A percentile compares a stretch with the other conserved stretches of the same genome.
Evolutionary conservation across 2,113 vertebrate species (phyloP).

Genomic region (Callipepla squamata): DNA sequence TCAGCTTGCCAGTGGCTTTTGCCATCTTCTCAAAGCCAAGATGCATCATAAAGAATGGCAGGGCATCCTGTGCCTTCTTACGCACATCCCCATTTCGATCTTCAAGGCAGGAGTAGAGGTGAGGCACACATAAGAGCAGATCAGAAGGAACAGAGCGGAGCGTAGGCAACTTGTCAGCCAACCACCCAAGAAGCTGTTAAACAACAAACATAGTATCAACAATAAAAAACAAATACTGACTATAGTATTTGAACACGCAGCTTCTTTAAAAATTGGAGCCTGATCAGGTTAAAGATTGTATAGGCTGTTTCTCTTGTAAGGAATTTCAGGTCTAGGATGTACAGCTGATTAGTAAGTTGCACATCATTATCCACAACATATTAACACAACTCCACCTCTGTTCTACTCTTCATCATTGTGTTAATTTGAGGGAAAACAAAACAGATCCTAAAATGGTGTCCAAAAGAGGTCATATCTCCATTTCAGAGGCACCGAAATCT

Average conservation of each 20-base stretch:
- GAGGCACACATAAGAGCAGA: constrained; percentile 88
- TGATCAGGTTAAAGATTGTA: not conserved
- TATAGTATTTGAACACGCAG: not conserved
- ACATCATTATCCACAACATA: not conserved
- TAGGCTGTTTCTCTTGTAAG: not conserved
- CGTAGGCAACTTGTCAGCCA: constrained; percentile 92
- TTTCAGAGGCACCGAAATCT: not conserved
- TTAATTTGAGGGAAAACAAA: not conserved
- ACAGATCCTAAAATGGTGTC: not conserved
- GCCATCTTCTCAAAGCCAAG: constrained; percentile 95
- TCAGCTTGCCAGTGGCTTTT: constrained; percentile 92
- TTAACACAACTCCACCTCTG: not conserved
- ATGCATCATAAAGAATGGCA: constrained; percentile 98
- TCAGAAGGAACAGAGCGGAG: constrained; percentile 88
- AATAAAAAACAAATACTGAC: not conserved
- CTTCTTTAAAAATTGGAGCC: not conserved
- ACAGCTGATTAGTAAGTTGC: not conserved
- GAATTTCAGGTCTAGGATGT: not conserved
- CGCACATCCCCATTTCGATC: constrained; percentile 97
- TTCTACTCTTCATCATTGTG: not conserved
- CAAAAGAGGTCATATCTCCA: not conserved
- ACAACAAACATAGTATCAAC: not conserved
- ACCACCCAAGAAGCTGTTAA: constrained; percentile 89
- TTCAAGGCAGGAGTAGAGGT: constrained; percentile 92
- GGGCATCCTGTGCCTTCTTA: constrained; percentile 95